A percentile compares a stretch with the other conserved stretches of the same genome.
phyloP scores from a whole-genome alignment of 2,797 vertebrate species.

The Odontamblyopus rebecca region DNA sequence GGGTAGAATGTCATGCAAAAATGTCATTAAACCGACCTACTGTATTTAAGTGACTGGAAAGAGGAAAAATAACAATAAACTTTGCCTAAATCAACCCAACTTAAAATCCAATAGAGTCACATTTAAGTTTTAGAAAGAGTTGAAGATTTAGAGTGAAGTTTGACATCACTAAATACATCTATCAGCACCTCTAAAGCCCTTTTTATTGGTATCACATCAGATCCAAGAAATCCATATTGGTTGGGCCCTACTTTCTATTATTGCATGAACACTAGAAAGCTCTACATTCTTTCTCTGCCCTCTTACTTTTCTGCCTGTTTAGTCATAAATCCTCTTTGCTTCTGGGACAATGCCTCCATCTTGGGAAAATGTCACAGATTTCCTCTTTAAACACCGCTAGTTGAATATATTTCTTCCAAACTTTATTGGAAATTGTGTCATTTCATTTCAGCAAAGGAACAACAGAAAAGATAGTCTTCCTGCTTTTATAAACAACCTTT shows the following conservation, averaged over 20 bases:
- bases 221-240: no score
- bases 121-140: no score
- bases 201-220: no score
- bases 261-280: neutral
- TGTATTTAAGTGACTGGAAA: no score
- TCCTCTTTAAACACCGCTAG: neutral
- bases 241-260: neutral
- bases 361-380: conserved; percentile 6
- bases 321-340: conserved; percentile 3
- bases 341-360: neutral
- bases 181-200: no score
- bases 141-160: no score
- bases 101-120: no score
- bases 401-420: neutral
- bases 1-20: no score
- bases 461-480: neutral
- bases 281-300: neutral
- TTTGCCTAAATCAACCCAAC: no score
- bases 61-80: no score
- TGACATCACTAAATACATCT: no score
- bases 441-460: conserved; percentile 4
- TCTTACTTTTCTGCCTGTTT: neutral
- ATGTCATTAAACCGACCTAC: no score
- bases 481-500: neutral
- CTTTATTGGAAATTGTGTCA: neutral